Evolutionary conservation across 1,140 invertebrate species (phyloP), one percentile per base, ranked within the genome.

Genomic region (Panagrolaimus sp.): DNA sequence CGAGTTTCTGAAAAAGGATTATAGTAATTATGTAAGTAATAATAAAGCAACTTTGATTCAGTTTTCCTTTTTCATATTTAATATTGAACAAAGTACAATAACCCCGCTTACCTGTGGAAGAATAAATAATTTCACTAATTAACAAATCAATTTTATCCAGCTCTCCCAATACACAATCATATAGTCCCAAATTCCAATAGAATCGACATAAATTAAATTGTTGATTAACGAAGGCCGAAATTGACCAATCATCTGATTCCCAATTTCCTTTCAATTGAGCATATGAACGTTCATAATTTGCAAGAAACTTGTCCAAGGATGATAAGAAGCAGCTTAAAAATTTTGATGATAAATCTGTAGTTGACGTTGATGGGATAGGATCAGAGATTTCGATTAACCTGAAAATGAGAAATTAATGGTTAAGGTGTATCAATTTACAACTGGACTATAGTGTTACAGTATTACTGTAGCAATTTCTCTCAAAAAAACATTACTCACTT

Each of bases 141-240:
- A 57, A 16, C 11, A 57, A 16, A 57, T 20, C 31, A 13, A 64
- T 64, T 31, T 64, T 53, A 42, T 76, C 74, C 64, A 76, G 44
- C 51, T 78, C 75, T 42, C 46, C 13, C 11, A 76, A 53, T 25
- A 70, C 69, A 64, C 48, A 14, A 48, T 76, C 74, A 42, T 76
- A 65, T 20, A 76, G 57, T 9, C 72, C 72, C 63, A 76, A 62
- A 57, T 67, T 74, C 76, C 72, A 68, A 65, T 78, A 76, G 38
- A 76, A 76, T 20, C 62, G 64, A 44, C 48, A 67, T 3, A 78
- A 27, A 48, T 47, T 65, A 43, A 78, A 78, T 65, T 76, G 46
- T 42, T 67, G 66, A 67, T 67, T 67, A 7, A 67, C 31, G 66
- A 77, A 73, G n/a, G 47, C 61, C 11, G 44, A 46, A 25, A 72